Evolutionary conservation across 1,140 invertebrate genomes (phyloP), one percentile per base, ranked within the genome.

Genomic region (Luehdorfia chinensis): DNA sequence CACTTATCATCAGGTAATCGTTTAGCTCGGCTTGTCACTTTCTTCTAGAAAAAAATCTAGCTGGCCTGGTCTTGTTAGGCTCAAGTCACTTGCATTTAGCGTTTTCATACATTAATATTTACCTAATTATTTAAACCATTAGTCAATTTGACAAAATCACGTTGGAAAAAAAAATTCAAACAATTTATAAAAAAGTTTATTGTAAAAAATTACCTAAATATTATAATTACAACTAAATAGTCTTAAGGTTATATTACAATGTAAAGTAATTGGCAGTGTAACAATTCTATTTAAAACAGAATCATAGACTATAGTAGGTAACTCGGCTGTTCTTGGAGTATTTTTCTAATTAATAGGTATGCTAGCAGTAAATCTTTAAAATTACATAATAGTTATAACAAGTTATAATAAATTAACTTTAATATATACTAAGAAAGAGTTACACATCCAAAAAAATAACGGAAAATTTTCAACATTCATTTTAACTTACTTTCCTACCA

Each of bases 181-280:
- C n/a, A n/a, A n/a, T 43, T 59, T 52, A 64, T 52, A 45, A 54
- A 56, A 58, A 59, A 55, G 54, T 62, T 60, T 68, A 64, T 47
- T 68, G 50, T 44, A 63, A 60, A 64, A 63, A 50, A 47, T 61
- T 37, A 54, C 47, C 52, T 54, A n/a, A n/a, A n/a, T n/a, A 50
- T 4, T 55, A 56, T 56, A 50, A 43, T 18, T 62, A 59, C 43
- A 62, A 9, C 54, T 63, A 55, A 45, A 46, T 58, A 64, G 32
- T 47, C 47, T 63, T 60, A 66, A 36, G 44, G 50, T 34, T 56
- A 60, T 57, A 43, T 63, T 60, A 67, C 65, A 66, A 16, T 2
- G 33, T 45, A 55, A 53, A 45, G 50, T 59, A 15, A 48, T 68
- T 41, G 65, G 65, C 65, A 67, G 57, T 61, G 34, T 59, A 59